Evolutionary conservation across 1,140 invertebrate genomes (phyloP), one percentile per base, ranked within the genome.

Genomic region (Conus betulinus): DNA sequence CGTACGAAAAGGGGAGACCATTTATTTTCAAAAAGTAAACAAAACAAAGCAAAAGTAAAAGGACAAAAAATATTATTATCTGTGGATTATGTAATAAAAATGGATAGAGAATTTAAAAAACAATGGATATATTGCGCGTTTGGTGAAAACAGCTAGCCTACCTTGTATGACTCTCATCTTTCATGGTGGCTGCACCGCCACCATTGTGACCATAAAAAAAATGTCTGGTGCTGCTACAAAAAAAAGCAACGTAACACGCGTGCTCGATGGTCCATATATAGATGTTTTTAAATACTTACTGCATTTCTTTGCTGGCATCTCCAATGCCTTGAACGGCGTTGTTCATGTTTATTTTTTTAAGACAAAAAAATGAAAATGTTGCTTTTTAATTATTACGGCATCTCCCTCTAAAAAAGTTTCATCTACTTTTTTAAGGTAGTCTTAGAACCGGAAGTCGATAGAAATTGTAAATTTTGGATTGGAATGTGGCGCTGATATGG

Each of bases 111-210:
- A 71, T 71, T 7, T 23, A 20, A 71, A 71, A 71, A 71, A 63
- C 10, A 20, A 71, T 71, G 11, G 8, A 60, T 11, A 60, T 2
- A 8, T 60, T 8, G 57, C 57, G 0, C 11, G 6, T 71, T 20
- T 71, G 67, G 13, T 71, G 23, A 71, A 71, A 71, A 7, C 67
- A 71, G 67, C 67, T 17, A 71, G 67, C 11, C 67, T 1, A 20
- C 67, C 11, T 71, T 60, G 57, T 11, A 11, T 20, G 20, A 71
- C 6, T 71, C 67, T 20, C 67, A 71, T 71, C 67, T 23, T 71
- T 71, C 67, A 71, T 71, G 67, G 67, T 71, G 67, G 67, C 67
- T 71, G 67, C 67, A n/a, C 67, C 67, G 67, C 67, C 67, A 71
- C 67, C 60, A 63, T 63, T 63, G 60, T 63, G 60, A 20, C 60